phyloP scores from a whole-genome alignment of 2,113 vertebrate species.

The Tragelaphus imberbis region DNA sequence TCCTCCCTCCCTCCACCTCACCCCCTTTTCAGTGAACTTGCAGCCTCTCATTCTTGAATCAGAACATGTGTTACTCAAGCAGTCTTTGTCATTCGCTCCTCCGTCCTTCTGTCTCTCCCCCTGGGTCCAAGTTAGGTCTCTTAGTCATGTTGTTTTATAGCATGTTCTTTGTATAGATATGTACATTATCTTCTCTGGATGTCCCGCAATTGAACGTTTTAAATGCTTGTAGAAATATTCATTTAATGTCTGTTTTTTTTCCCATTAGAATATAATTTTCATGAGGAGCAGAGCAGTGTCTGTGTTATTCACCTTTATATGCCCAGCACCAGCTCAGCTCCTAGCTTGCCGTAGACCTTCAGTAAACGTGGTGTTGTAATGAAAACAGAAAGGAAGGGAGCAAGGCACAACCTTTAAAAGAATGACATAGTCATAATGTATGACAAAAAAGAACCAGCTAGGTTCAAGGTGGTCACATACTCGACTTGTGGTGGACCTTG shows the following conservation, averaged over 20 bases:
- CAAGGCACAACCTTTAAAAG: neutral
- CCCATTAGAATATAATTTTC: neutral
- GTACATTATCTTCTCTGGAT: neutral
- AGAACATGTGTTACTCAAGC: neutral
- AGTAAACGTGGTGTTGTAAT: neutral
- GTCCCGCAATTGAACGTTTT: neutral
- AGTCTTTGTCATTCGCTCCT: neutral
- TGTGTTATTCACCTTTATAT: neutral
- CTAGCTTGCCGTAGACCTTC: neutral
- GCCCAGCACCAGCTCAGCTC: neutral
- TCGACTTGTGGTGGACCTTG: neutral
- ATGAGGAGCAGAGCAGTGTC: neutral
- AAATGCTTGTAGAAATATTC: neutral
- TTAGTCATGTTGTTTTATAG: neutral
- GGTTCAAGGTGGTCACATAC: neutral
- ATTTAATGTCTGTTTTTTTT: neutral
- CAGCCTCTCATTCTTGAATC: neutral
- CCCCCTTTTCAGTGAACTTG: neutral
- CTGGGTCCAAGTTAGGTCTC: neutral
- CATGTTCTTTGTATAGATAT: too few species aligned
- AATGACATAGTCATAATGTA: neutral
- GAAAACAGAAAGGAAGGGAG: neutral
- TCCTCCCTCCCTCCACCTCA: rapidly evolving
- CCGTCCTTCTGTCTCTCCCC: neutral
- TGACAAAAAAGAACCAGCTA: neutral